These are phyloP conservation scores for Callyntrura sp. DNA, from an alignment of 2,888 invertebrate species.

Conservation along the genomic window DNA sequence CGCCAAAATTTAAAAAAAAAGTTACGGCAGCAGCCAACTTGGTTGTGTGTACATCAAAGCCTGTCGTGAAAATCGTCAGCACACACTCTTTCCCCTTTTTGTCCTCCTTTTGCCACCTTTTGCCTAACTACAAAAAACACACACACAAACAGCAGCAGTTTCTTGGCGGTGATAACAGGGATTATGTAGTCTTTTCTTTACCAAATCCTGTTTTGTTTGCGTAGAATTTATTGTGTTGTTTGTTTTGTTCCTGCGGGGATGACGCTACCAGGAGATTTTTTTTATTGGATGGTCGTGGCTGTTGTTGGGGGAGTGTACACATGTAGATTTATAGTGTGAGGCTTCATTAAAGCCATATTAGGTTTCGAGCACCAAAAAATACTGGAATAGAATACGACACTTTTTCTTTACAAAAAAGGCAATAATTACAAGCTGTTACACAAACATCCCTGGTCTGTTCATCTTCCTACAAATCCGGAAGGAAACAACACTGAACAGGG, in stretches of 20 bases:
- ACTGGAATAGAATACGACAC: background rate
- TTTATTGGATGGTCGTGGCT: no score
- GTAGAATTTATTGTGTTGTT: background rate
- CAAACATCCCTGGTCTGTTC: background rate
- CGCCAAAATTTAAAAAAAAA: no score
- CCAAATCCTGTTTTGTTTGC: background rate
- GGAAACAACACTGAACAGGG: background rate
- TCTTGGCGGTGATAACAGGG: background rate
- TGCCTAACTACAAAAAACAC: background rate
- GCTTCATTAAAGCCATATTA: slow-evolving; percentile 39
- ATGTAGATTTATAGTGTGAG: background rate
- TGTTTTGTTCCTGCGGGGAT: no score
- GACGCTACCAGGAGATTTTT: no score
- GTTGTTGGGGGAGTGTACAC: no score
- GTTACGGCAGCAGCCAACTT: background rate
- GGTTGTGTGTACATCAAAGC: background rate
- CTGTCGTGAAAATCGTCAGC: background rate
- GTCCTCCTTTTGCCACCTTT: background rate
- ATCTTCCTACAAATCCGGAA: slow-evolving; percentile 5
- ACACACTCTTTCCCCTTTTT: background rate
- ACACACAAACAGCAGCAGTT: background rate
- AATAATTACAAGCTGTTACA: slow-evolving; percentile 47
- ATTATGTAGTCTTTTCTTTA: no score
- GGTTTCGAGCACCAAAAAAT: background rate
- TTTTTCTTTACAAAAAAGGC: background rate